Percentiles rank a stretch among this genome's conserved stretches.
These are phyloP conservation scores for Aspidoscelis tigris DNA, from an alignment of 2,113 vertebrate species.

Conservation along the genomic window DNA sequence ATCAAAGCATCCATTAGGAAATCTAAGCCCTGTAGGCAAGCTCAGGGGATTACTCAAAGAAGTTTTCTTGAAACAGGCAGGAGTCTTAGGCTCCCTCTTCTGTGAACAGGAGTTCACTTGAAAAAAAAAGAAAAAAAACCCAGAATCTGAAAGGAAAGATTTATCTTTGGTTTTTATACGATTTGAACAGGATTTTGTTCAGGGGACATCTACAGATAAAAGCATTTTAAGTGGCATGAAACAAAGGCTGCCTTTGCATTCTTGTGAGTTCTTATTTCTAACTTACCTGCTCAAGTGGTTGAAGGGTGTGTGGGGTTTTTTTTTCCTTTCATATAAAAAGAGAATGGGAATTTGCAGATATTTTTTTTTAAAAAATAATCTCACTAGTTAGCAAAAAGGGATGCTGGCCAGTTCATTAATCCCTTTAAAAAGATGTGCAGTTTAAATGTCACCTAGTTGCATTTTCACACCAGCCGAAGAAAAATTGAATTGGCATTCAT, in stretches of 20 bases:
- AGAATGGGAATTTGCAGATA: slow-evolving; percentile 32
- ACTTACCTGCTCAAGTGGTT: slow-evolving; percentile 42
- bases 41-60: slow-evolving; percentile 83
- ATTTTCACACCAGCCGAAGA: slow-evolving; percentile 25
- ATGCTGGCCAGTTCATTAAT: slow-evolving; percentile 56
- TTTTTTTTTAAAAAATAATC: slow-evolving; percentile 46
- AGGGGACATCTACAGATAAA: slow-evolving; percentile 73
- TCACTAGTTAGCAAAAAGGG: slow-evolving; percentile 36
- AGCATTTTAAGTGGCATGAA: slow-evolving; percentile 64
- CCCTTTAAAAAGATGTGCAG: slow-evolving; percentile 54
- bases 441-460: slow-evolving; percentile 41
- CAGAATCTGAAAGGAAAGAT: slow-evolving; percentile 73
- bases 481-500: not conserved
- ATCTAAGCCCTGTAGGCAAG: slow-evolving; percentile 77
- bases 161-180: slow-evolving; percentile 70
- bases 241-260: slow-evolving; percentile 67
- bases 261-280: slow-evolving; percentile 53
- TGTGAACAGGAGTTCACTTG: slow-evolving; percentile 62
- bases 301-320: not conserved
- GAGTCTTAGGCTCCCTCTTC: slow-evolving; percentile 73
- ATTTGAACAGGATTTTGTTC: slow-evolving; percentile 78
- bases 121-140: slow-evolving; percentile 5
- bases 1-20: slow-evolving; percentile 85
- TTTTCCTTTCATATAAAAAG: not conserved
- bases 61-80: slow-evolving; percentile 74